Evolutionary conservation across 1,140 invertebrate genomes (phyloP), one percentile per base, ranked within the genome.

Genomic region (Drosophila funebris): DNA sequence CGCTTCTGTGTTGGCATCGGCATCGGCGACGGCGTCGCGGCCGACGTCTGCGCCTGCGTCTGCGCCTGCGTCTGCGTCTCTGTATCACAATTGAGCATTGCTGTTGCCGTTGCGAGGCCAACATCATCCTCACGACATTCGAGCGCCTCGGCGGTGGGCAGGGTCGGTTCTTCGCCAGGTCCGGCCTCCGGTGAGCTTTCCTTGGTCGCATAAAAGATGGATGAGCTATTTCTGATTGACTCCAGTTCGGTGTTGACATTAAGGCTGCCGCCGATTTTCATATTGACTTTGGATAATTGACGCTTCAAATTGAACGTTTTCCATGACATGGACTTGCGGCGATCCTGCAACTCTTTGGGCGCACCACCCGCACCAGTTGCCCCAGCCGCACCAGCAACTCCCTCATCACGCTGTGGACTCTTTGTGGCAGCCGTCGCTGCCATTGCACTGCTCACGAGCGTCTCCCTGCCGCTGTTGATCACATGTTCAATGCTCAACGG

Each of bases 211-310:
- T 92, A 76, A 93, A 93, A 91, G 93, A 94, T 64, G n/a, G 69
- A 24, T 93, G 89, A 89, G 43, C 70, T 90, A 52, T 82, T 90
- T 52, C 78, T 82, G n/a, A 80, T 72, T 16, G 81, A 58, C 36
- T 90, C 89, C 63, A 78, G 94, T 76, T 94, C 95, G 85, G 96
- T 96, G 44, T 89, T 90, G 44, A 90, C 77, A 84, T 90, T 72
- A 14, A 80, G 68, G 8, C 61, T 57, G n/a, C 83, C 78, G 9
- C 89, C 89, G 61, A 96, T 93, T 91, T 96, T 96, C 78, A 96
- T 93, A 92, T 97, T 96, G 60, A 96, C 96, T 92, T 94, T 96
- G 64, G 95, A 96, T 72, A 96, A 93, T 91, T 96, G 96, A 89
- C 96, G 94, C 92, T 96, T 96, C 39, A 97, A 93, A 87, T 94